Evolutionary conservation across 1,140 invertebrate genomes (phyloP), one percentile per base, ranked within the genome.

Genomic region (Dendroctonus ponderosae): DNA sequence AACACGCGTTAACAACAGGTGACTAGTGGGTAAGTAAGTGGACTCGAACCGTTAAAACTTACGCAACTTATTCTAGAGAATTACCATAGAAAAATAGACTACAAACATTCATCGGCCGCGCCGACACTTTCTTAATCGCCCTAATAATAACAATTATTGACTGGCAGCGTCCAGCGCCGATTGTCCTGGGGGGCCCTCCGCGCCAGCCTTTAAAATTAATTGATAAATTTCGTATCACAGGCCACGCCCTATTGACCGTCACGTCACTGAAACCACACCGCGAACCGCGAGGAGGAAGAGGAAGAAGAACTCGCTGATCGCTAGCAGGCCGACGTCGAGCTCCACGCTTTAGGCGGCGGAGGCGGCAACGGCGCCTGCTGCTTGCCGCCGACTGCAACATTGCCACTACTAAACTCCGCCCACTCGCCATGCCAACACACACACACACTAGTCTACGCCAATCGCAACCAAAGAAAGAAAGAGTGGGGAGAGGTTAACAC

Each of bases 291-390:
- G 6, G 51, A 68, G 11, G 39, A 62, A 48, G 15, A 41, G 56
- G 52, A 49, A 48, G 62, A 66, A 26, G 26, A 26, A 26, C 1
- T 26, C 26, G 63, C 51, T 39, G 67, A 66, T 63, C 67, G 73
- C 70, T 74, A 74, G 73, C 73, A 72, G 41, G 73, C 67, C 50
- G 72, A 72, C 43, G 72, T 68, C 15, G 66, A 41, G 50, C 70
- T 68, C 71, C 71, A 70, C 42, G 60, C 39, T 54, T 66, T 56
- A 41, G 59, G 14, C 39, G 65, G 68, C n/a, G 14, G 67, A 11
- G 72, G 72, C 9, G 72, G 73, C 43, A 67, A 70, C 7, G 73
- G 73, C 14, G 73, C 73, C 37, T 72, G 73, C 62, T 74, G 73
- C 66, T 74, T 74, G 44, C 64, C 67, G 50, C 57, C 61, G 12